Evolutionary conservation across 2,888 invertebrate genomes (phyloP), one percentile per base, ranked within the genome.

Genomic region (Drosophila conformis): DNA sequence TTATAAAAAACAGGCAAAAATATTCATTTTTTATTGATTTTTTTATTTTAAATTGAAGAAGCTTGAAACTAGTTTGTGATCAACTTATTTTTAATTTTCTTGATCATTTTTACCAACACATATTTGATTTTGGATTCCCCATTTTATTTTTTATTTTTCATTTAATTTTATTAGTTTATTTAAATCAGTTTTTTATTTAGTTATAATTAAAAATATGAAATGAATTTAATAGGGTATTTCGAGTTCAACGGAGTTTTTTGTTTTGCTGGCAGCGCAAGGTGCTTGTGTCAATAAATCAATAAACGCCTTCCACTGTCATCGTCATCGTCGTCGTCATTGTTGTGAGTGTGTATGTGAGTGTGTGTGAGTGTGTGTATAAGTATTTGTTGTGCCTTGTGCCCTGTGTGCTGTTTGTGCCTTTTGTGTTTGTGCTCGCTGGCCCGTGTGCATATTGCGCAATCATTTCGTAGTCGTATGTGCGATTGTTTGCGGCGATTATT

Each of bases 391-490:
- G 35, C 35, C 31, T 11, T 21, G 33, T 33, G 33, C 21, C 53
- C 5, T 35, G 35, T 53, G 25, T 15, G 18, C 27, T 29, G 46
- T 25, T 13, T 42, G 58, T 51, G 64, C 31, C 35, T 62, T 38
- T 61, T 65, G 61, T 63, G 63, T n/a, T 62, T 68, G 65, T 79
- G 81, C 68, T 84, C 85, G 85, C 56, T 89, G 82, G 78, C 42
- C 87, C 74, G 87, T 87, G 87, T 85, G 77, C 76, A 87, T 89
- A 89, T 85, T 85, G 84, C 84, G 84, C 84, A 85, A 85, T 85
- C 87, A 83, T 79, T 78, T 57, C 59, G 71, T 67, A 53, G 62
- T 69, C 51, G 70, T 59, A 63, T 73, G 64, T 64, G 80, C 87
- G 70, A 80, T 80, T 83, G 80, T 80, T 70, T 66, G 77, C 21